phyloP scores from a whole-genome alignment of 2,888 invertebrate genomes.

The Deroplatys truncata region DNA sequence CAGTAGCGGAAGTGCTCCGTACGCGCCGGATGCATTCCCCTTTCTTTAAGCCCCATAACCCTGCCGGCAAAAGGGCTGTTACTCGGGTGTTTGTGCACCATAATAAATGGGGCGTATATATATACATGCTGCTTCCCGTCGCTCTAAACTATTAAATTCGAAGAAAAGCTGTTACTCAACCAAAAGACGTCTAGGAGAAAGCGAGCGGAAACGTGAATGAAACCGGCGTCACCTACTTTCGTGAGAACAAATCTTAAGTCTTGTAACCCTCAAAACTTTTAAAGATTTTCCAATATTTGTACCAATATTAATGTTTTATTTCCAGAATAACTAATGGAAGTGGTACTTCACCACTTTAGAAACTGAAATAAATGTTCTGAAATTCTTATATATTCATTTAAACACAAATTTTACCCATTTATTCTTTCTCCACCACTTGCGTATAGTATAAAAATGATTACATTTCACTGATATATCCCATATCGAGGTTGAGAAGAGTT shows the following conservation, averaged over 20 bases:
- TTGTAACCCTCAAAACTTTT: too few relatives aligned
- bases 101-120: background rate
- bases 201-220: background rate
- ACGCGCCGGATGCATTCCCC: background rate
- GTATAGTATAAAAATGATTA: too few relatives aligned
- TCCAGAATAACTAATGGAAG: too few relatives aligned
- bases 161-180: background rate
- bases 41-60: background rate
- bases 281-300: too few relatives aligned
- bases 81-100: background rate
- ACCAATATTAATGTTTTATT: too few relatives aligned
- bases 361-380: too few relatives aligned
- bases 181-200: background rate
- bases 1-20: background rate
- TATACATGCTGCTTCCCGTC: background rate
- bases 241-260: background rate
- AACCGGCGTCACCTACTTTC: background rate
- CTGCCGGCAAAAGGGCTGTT: background rate
- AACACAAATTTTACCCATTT: too few relatives aligned
- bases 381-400: too few relatives aligned
- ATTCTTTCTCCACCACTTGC: too few relatives aligned
- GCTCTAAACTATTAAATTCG: background rate
- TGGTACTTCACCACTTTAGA: too few relatives aligned
- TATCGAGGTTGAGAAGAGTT: too few relatives aligned
- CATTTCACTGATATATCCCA: too few relatives aligned